A percentile compares a stretch with the other conserved stretches of the same genome.
Evolutionary conservation across 2,113 vertebrate genomes (phyloP).

Genomic region (Romanogobio albipinnatus): DNA sequence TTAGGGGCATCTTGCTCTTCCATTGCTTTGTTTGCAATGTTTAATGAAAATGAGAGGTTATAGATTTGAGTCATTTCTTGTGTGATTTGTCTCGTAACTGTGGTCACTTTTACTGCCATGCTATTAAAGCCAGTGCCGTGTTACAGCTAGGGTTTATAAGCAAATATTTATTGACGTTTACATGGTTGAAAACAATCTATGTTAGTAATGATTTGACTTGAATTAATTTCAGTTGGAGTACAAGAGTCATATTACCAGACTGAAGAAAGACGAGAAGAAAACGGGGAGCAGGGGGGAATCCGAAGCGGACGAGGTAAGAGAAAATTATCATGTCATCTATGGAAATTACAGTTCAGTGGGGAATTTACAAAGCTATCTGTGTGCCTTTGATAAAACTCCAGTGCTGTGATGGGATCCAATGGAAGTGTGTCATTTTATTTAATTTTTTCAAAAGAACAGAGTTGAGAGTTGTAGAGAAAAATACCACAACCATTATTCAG

Average conservation of each 20-base stretch:
- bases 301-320: conserved; percentile 76
- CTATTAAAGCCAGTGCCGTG: too few species aligned
- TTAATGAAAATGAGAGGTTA: not conserved
- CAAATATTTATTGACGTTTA: not conserved
- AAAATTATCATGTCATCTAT: conserved; percentile 38
- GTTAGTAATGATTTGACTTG: conserved; percentile 5
- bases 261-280: conserved; percentile 64
- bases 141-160: not conserved
- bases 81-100: not conserved
- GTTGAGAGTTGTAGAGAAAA: conserved; percentile 43
- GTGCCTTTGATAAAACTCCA: conserved; percentile 42
- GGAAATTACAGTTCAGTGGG: conserved; percentile 32
- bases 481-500: conserved; percentile 45
- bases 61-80: not conserved
- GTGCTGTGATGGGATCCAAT: conserved; percentile 28
- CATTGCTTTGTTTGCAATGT: not conserved
- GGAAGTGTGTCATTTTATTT: conserved; percentile 29
- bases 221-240: conserved; percentile 56
- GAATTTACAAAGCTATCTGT: conserved; percentile 50
- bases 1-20: conserved; percentile 47
- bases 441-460: conserved; percentile 37
- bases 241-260: conserved; percentile 74
- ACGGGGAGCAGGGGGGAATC: conserved; percentile 50
- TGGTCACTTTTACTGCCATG: not conserved
- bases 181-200: not conserved